Percentiles rank a stretch among this genome's conserved stretches.
Evolutionary conservation across 2,113 vertebrate genomes (phyloP).

Genomic region (Lucifuga dentata): DNA sequence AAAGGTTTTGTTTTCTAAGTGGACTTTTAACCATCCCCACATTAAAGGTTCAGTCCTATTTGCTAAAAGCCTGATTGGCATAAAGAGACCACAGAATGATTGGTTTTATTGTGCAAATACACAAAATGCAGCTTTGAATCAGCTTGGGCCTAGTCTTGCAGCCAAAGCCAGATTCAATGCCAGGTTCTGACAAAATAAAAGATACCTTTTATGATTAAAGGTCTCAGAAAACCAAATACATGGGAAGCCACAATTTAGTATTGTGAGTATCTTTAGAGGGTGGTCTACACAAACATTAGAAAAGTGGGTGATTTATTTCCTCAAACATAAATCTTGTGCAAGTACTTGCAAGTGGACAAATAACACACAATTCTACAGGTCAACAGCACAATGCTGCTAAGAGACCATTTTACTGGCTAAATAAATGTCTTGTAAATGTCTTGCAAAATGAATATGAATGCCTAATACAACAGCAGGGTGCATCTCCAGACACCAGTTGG

Average conservation of each 20-base stretch:
- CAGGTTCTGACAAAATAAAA: slow-evolving; percentile 65
- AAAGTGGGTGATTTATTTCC: slow-evolving; percentile 7
- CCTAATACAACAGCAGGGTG: slow-evolving; percentile 60
- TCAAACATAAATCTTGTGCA: slow-evolving; percentile 21
- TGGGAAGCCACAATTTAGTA: slow-evolving; percentile 54
- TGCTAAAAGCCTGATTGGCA: slow-evolving; percentile 58
- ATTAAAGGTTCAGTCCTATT: slow-evolving; percentile 55
- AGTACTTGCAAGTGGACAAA: slow-evolving; percentile 11
- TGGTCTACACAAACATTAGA: slow-evolving; percentile 27
- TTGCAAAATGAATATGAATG: slow-evolving; percentile 58
- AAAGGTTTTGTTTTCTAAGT: slow-evolving; percentile 57
- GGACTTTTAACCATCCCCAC: slow-evolving; percentile 24
- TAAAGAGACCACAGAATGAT: slow-evolving; percentile 58
- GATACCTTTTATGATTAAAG: slow-evolving; percentile 10
- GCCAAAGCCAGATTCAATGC: slow-evolving; percentile 52
- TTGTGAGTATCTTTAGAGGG: slow-evolving; percentile 45
- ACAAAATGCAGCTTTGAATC: slow-evolving; percentile 68
- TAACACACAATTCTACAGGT: slow-evolving; percentile 4
- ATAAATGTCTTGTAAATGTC: slow-evolving; percentile 44
- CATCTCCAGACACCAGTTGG: slow-evolving; percentile 69
- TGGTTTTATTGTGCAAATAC: slow-evolving; percentile 64
- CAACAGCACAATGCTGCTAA: slow-evolving; percentile 1
- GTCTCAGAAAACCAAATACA: slow-evolving; percentile 53
- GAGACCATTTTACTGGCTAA: slow-evolving; percentile 33
- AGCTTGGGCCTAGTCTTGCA: slow-evolving; percentile 14